Conservation (phyloP, 1,140 invertebrate species). For the Sipha flava region DNA sequence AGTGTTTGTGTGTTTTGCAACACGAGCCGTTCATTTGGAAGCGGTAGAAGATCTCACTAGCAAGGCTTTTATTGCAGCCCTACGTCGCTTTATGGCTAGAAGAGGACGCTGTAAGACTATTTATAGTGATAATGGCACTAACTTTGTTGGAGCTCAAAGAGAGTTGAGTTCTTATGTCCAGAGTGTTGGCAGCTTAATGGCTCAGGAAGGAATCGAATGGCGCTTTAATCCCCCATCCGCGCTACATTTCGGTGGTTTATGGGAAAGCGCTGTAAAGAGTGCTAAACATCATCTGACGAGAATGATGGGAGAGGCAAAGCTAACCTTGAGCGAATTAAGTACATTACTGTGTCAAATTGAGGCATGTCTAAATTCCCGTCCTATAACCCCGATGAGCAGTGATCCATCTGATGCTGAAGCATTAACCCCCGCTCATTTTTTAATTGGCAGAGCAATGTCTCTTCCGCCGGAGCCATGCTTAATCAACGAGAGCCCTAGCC, state of each 20-base stretch:
- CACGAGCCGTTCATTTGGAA: background rate
- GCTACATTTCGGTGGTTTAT: slow-evolving; percentile 36
- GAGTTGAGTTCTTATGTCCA: background rate
- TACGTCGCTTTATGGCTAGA: slow-evolving; percentile 9
- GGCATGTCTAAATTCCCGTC: slow-evolving; percentile 36
- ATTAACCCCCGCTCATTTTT: slow-evolving; percentile 39
- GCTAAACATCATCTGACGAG: slow-evolving; percentile 37
- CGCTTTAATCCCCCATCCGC: background rate
- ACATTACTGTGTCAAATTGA: slow-evolving; percentile 37
- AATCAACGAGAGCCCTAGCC: background rate
- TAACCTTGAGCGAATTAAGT: slow-evolving; percentile 34
- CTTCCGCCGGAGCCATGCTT: background rate
- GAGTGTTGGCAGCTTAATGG: background rate
- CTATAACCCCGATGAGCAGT: slow-evolving; percentile 28
- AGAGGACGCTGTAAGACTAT: background rate
- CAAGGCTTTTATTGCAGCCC: background rate
- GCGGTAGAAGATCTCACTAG: background rate
- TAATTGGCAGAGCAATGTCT: slow-evolving; percentile 35
- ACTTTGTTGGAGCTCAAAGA: background rate
- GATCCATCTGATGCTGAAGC: slow-evolving; percentile 33
- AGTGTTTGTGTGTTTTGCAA: background rate
- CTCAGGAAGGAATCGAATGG: background rate
- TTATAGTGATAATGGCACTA: background rate
- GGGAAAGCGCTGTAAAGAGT: slow-evolving; percentile 40
- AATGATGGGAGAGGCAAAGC: slow-evolving; percentile 25